Percentiles rank a stretch among this genome's conserved stretches.
Evolutionary conservation across 2,888 invertebrate species (phyloP).

Genomic region (Coenonympha arcania): DNA sequence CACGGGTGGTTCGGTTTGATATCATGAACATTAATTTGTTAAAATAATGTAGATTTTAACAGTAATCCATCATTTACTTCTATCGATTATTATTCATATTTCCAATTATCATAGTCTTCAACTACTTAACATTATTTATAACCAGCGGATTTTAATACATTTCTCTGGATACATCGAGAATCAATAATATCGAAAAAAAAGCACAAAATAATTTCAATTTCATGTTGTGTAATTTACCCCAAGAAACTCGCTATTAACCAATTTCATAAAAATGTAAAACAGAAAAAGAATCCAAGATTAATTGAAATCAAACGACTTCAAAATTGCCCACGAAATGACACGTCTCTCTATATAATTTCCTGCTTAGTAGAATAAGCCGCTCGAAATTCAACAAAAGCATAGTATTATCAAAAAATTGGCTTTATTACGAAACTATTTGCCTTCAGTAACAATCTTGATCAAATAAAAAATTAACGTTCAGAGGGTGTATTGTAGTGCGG

Average conservation of each 20-base stretch:
- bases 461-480: slow-evolving; percentile 65
- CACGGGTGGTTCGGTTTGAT: background rate
- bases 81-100: background rate
- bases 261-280: slow-evolving; percentile 22
- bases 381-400: slow-evolving; percentile 44
- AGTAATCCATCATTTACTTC: too few species aligned
- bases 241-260: slow-evolving; percentile 2
- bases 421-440: slow-evolving; percentile 67
- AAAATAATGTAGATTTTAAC: too few species aligned
- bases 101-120: background rate
- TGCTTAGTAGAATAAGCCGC: slow-evolving; percentile 48
- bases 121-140: background rate
- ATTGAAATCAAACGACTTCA: slow-evolving; percentile 58
- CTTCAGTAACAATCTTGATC: slow-evolving; percentile 61
- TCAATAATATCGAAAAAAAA: too few species aligned
- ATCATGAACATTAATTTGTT: too few species aligned
- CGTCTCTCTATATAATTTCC: slow-evolving; percentile 56
- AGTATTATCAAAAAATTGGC: slow-evolving; percentile 71
- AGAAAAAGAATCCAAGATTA: slow-evolving; percentile 57
- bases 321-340: slow-evolving; percentile 66
- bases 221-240: slow-evolving; percentile 10
- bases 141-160: too few species aligned
- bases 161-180: too few species aligned
- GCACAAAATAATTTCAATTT: background rate
- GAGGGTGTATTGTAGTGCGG: slow-evolving; percentile 52